A percentile compares a stretch with the other conserved stretches of the same genome.
These are phyloP conservation scores for Caenorhabditis brenneri DNA, from an alignment of 1,140 invertebrate genomes.

Conservation along the genomic window DNA sequence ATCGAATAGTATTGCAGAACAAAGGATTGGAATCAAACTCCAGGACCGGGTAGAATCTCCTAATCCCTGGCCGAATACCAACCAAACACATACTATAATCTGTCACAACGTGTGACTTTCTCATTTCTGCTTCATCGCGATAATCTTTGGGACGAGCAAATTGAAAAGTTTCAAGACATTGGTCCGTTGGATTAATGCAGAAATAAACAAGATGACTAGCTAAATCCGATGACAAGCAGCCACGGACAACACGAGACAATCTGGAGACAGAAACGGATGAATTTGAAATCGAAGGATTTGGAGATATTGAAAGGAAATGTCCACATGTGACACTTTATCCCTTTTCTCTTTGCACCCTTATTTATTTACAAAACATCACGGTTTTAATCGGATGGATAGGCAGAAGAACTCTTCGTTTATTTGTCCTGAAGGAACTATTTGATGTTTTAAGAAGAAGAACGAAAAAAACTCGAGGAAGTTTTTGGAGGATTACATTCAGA, in stretches of 20 bases:
- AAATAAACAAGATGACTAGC: constrained; percentile 36
- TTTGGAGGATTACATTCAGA: background rate
- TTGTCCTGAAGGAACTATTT: background rate
- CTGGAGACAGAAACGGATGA: background rate
- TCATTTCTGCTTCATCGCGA: background rate
- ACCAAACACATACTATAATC: constrained; percentile 23
- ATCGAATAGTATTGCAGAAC: too few relatives aligned
- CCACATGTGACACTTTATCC: background rate
- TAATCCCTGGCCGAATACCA: background rate
- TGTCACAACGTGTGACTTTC: background rate
- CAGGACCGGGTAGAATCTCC: background rate
- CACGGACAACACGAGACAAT: constrained; percentile 9
- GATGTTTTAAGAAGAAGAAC: background rate
- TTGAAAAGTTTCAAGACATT: background rate
- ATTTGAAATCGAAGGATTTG: background rate
- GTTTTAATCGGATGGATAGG: background rate
- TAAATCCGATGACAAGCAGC: constrained; percentile 35
- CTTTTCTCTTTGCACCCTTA: constrained; percentile 16
- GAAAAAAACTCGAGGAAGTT: background rate
- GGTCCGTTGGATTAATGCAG: background rate
- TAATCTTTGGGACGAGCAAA: constrained; percentile 34
- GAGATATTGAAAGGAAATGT: background rate
- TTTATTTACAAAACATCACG: background rate
- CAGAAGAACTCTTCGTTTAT: background rate
- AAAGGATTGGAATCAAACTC: too few relatives aligned